Conservation (phyloP, 2,888 invertebrate species). For the Drosophila picticornis region DNA sequence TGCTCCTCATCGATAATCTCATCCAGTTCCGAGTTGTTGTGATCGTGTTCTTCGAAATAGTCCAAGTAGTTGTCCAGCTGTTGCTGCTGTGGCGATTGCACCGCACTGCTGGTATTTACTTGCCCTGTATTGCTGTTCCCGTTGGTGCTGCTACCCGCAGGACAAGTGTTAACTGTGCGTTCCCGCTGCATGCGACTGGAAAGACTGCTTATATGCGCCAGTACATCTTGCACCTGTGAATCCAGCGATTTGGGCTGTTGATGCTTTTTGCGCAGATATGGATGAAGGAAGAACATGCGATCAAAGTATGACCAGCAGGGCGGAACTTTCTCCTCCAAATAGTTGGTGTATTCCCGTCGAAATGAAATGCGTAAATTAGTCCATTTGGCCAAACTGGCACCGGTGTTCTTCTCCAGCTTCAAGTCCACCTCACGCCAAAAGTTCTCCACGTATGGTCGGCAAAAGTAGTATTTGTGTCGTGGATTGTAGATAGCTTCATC, state of each 20-base stretch:
- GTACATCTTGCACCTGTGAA: slow-evolving; percentile 83
- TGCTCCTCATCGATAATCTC: slow-evolving; percentile 83
- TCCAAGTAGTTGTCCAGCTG: slow-evolving; percentile 82
- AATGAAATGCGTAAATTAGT: slow-evolving; percentile 84
- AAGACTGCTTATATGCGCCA: slow-evolving; percentile 81
- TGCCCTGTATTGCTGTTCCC: slow-evolving; percentile 28
- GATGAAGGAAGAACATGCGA: slow-evolving; percentile 84
- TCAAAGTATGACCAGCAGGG: slow-evolving; percentile 85
- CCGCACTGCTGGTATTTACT: slow-evolving; percentile 27
- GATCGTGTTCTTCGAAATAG: slow-evolving; percentile 82
- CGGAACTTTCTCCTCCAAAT: slow-evolving; percentile 82
- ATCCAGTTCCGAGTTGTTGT: slow-evolving; percentile 80
- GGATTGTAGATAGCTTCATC: slow-evolving; percentile 85
- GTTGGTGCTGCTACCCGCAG: slow-evolving; percentile 48
- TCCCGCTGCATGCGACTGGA: slow-evolving; percentile 81
- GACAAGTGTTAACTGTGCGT: slow-evolving; percentile 66
- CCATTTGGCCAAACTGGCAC: slow-evolving; percentile 84
- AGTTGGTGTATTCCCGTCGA: slow-evolving; percentile 83
- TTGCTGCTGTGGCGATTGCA: slow-evolving; percentile 60
- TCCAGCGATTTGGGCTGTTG: slow-evolving; percentile 82
- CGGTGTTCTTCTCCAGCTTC: slow-evolving; percentile 83
- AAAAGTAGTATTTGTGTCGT: slow-evolving; percentile 84
- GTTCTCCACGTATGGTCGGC: slow-evolving; percentile 84
- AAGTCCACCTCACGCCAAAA: slow-evolving; percentile 84
- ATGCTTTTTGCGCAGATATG: slow-evolving; percentile 84